Evolutionary conservation across 2,797 vertebrate species (phyloP).

Genomic region (Cryptoprocta ferox): DNA sequence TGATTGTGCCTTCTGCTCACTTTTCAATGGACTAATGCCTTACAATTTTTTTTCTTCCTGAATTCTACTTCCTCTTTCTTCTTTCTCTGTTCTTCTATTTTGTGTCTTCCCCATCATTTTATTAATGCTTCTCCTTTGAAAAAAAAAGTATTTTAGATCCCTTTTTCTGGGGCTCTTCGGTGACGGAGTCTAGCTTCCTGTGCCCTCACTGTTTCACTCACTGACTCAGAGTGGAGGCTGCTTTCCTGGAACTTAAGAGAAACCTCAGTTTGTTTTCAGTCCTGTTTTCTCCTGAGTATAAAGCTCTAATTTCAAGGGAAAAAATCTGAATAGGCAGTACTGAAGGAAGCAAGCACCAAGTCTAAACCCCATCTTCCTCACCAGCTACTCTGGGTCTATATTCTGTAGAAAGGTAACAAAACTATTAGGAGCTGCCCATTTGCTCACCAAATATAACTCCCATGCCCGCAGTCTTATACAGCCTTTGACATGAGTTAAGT

Average conservation of each 20-base stretch:
- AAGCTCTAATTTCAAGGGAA: slow-evolving; percentile 3
- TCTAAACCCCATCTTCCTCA: not conserved
- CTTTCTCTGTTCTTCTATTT: slow-evolving; percentile 82
- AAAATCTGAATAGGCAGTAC: not conserved
- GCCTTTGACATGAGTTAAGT: not conserved
- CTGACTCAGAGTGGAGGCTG: slow-evolving; percentile 68
- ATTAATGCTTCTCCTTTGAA: slow-evolving; percentile 69
- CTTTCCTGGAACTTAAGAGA: slow-evolving; percentile 64
- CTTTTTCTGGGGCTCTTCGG: slow-evolving; percentile 59
- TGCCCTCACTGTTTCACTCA: slow-evolving; percentile 63
- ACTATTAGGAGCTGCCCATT: not conserved
- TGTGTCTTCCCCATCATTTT: slow-evolving; percentile 75
- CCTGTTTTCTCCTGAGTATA: slow-evolving; percentile 1
- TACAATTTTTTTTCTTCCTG: slow-evolving; percentile 23
- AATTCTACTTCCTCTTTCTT: slow-evolving; percentile 75
- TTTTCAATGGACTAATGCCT: slow-evolving; percentile 44
- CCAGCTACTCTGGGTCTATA: not conserved
- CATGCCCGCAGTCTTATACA: not conserved
- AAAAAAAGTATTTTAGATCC: slow-evolving; percentile 70
- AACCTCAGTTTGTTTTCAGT: slow-evolving; percentile 35
- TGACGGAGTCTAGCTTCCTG: slow-evolving; percentile 71
- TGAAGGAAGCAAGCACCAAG: not conserved
- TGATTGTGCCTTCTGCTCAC: not conserved
- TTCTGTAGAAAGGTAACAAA: not conserved
- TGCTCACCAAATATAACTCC: not conserved